These are phyloP conservation scores for Macrosiphum euphorbiae DNA, from an alignment of 2,888 invertebrate genomes.

Conservation along the genomic window DNA sequence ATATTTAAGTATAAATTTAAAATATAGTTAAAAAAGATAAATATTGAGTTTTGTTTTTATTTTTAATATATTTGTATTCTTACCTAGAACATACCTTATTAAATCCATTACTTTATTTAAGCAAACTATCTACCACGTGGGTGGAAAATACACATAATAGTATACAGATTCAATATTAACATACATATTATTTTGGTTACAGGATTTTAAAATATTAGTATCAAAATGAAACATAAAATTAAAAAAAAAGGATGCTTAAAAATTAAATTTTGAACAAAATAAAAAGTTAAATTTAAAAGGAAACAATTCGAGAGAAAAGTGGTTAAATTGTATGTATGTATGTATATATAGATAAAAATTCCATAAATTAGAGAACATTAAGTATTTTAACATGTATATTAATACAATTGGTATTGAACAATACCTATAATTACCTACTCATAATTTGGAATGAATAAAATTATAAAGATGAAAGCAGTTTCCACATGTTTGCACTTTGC, in stretches of 20 bases:
- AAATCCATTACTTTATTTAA: neutral
- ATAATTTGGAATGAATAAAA: neutral
- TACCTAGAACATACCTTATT: constrained; percentile 1
- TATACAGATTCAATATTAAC: neutral
- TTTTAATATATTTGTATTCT: neutral
- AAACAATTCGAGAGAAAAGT: neutral
- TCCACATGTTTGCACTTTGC: neutral
- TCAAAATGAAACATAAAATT: no score
- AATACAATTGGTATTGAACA: neutral
- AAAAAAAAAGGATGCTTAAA: no score
- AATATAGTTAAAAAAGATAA: neutral
- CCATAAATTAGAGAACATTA: neutral
- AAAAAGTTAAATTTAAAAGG: neutral
- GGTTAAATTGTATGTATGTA: no score
- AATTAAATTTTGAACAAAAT: neutral
- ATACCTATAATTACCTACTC: neutral
- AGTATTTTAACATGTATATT: neutral
- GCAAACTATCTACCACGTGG: neutral
- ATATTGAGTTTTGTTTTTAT: neutral
- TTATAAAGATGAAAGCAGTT: neutral
- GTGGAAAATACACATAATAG: neutral
- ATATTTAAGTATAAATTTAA: neutral
- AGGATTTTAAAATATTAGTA: neutral
- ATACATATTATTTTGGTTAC: neutral
- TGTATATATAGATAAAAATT: no score